Evolutionary conservation across 2,113 vertebrate genomes (phyloP), one percentile per base, ranked within the genome.

Genomic region (Serinus canaria): DNA sequence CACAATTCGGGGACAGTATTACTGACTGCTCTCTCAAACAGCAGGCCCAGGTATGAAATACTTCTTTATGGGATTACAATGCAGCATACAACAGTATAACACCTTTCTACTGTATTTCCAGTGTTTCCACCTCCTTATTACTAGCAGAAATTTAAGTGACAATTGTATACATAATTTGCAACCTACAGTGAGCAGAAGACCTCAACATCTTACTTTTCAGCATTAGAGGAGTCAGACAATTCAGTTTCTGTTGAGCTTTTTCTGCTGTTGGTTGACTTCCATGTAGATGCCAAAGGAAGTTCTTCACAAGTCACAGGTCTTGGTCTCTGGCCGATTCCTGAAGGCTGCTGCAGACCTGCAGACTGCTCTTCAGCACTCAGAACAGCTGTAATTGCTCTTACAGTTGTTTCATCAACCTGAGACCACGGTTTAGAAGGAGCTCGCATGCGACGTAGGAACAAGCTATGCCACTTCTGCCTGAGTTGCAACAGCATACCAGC

Each of bases 321-420:
- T 68, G 99, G 99, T 90, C 98, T 98, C 96, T 99, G 99, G 43
- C 99, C 99, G 74, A 99, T 99, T 70, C 99, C 99, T 49, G 98
- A 98, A 56, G 99, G 99, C 83, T 99, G 99, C 82, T 98, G 98
- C 86, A 99, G 97, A 49, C 98, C 98, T 59, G 98, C 98, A 49
- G 76, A 95, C 85, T 99, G 98, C 56, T 99, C 99, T 95, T 99
- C 99, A 39, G 97, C 97, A 59, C 96, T 98, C 43, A 99, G 93
- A 67, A 99, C 98, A 72, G 98, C 98, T 76, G 98, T 97, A 87
- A 99, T 97, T 33, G 98, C 97, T 80, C 97, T 97, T 72, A 99
- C 79, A 43, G 98, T 98, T 62, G 98, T 95, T 95, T 99, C 99
- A 58, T 99, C 99, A 72, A 97, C 98, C 92, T 98, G 98, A 88